Base-by-base conservation (phyloP, 2,888 invertebrate genomes). In the Endotricha flammealis region DNA sequence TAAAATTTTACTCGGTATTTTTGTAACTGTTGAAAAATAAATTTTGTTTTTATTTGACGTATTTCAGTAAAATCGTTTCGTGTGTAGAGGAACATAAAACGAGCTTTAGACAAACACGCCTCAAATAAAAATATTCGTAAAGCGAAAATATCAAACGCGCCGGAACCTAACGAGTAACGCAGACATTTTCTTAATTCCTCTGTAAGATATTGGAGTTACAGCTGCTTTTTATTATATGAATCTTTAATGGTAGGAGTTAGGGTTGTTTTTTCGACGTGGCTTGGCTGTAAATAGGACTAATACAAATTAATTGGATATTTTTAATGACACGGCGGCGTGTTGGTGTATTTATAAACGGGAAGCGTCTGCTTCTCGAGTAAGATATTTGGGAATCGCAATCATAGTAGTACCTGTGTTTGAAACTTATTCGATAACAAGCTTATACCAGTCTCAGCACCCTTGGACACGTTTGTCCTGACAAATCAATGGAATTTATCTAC, bases 301-400 rank as follows among this genome's bases (percentile, higher is more conserved):
- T 69, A 57, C 48, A 49, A 66, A 59, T 68, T 62, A 65, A 64
- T 69, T 60, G 58, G 51, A 38, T 64, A 65, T 72, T 76, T 75
- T 78, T 76, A 71, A 71, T 73, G 70, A 69, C 63, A 70, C 58
- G 60, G 53, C 58, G 60, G 56, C 64, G 57, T n/a, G n/a, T 57
- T 53, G 57, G 50, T 47, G n/a, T 79, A 76, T 79, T 74, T 71
- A 69, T 76, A 76, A 69, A 76, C 57, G 66, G 69, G 62, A 58
- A 56, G 51, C 57, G 57, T 49, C 49, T 55, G 55, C 53, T 51
- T 56, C 53, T 48, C 48, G 57, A 55, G 57, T 63, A 47, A 48
- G 54, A 49, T 58, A 55, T 59, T 60, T 56, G 36, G 44, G 50
- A 43, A 36, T 30, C 32, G 20, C 11, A 4, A 4, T 8, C 5